phyloP scores from a whole-genome alignment of 2,797 vertebrate genomes.

The Anomalospiza imberbis region DNA sequence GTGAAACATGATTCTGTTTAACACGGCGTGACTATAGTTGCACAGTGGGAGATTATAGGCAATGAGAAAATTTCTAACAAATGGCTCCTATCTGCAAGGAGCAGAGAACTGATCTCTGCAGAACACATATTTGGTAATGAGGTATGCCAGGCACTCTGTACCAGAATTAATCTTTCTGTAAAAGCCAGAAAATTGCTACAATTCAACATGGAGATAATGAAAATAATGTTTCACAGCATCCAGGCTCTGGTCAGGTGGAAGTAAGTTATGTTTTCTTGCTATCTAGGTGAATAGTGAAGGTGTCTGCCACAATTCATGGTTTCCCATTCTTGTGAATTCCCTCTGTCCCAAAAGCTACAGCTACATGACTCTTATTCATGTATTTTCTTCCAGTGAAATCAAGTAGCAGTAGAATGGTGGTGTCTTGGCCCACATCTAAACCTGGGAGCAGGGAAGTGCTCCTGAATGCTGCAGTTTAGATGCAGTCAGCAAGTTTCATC shows the following conservation, averaged over 20 bases:
- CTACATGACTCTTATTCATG: not conserved
- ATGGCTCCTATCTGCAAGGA: not conserved
- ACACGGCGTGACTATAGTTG: not conserved
- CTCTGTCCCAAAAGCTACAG: not conserved
- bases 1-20: conserved; percentile 21
- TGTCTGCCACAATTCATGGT: not conserved
- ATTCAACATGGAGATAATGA: not conserved
- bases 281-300: not conserved
- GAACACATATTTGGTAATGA: conserved; percentile 27
- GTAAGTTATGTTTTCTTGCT: not conserved
- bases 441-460: not conserved
- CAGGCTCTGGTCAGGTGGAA: not conserved
- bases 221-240: not conserved
- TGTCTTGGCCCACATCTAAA: not conserved
- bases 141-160: not conserved
- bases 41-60: not conserved
- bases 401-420: not conserved
- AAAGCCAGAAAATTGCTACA: not conserved
- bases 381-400: not conserved
- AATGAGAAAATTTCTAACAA: conserved; percentile 32
- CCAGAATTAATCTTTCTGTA: conserved; percentile 1
- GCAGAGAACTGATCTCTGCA: conserved; percentile 11
- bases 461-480: not conserved
- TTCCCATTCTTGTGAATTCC: not conserved
- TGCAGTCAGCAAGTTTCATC: not conserved